These are phyloP conservation scores for Orchestia grillus DNA, from an alignment of 1,140 invertebrate genomes.

Conservation along the genomic window DNA sequence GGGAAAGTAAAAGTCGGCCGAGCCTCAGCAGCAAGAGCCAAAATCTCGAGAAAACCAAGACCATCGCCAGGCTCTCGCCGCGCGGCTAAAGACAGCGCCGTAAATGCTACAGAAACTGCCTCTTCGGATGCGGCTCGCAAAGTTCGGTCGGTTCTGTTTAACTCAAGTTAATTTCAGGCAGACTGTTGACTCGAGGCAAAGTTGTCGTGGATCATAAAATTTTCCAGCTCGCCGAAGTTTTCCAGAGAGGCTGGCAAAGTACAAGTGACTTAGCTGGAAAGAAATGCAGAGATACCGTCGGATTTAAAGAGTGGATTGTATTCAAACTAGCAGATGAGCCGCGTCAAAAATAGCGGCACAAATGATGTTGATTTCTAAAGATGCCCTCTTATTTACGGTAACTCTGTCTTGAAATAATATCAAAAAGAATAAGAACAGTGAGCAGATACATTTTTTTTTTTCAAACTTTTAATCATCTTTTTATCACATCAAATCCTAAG, in stretches of 20 bases:
- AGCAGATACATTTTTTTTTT: too few relatives aligned
- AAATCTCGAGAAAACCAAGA: background rate
- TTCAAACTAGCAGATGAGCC: too few relatives aligned
- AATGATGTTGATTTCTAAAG: too few relatives aligned
- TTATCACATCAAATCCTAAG: too few relatives aligned
- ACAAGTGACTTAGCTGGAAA: background rate
- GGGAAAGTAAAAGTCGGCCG: background rate
- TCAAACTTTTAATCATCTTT: too few relatives aligned
- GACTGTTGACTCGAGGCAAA: background rate
- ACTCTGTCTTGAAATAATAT: too few relatives aligned
- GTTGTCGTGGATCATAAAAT: background rate
- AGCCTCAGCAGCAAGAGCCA: background rate
- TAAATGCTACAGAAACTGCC: background rate
- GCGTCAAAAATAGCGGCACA: too few relatives aligned
- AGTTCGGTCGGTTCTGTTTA: background rate
- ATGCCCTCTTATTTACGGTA: too few relatives aligned
- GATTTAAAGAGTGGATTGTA: background rate
- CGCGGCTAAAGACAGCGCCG: background rate
- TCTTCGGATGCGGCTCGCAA: background rate
- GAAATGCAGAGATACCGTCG: background rate
- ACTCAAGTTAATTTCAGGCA: background rate
- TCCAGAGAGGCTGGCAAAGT: background rate
- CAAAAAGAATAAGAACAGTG: too few relatives aligned
- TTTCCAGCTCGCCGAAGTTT: background rate
- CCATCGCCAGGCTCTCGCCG: background rate